These are phyloP conservation scores for Microtus oregoni DNA, from an alignment of 2,113 vertebrate species.

Conservation along the genomic window DNA sequence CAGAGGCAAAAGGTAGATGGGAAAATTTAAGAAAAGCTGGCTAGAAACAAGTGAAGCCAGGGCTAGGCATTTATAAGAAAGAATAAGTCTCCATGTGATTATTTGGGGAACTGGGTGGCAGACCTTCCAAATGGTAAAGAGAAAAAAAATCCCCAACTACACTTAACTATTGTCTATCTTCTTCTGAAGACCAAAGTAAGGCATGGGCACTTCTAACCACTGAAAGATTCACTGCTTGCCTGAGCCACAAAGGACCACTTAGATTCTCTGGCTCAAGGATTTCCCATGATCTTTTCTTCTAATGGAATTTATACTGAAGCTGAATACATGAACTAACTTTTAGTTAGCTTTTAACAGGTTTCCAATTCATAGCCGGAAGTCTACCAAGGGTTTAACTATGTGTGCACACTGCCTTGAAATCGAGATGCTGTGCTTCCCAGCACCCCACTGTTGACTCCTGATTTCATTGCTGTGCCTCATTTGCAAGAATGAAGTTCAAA, in stretches of 20 bases:
- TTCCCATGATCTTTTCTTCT: background rate
- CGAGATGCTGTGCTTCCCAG: too few relatives aligned
- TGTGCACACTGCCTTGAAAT: background rate
- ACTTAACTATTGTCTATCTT: background rate
- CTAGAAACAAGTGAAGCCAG: too few relatives aligned
- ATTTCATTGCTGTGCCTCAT: background rate
- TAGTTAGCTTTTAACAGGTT: background rate
- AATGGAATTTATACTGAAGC: background rate
- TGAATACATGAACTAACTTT: background rate
- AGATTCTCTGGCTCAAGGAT: background rate
- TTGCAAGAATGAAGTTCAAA: constrained; percentile 18
- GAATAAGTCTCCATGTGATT: too few relatives aligned
- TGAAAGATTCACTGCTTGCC: background rate
- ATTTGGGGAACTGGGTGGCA: too few relatives aligned
- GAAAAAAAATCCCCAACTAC: too few relatives aligned
- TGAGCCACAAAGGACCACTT: background rate
- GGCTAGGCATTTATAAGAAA: too few relatives aligned
- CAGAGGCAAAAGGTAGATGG: too few relatives aligned
- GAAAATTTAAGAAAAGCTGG: too few relatives aligned
- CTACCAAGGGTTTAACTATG: background rate
- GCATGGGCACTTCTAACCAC: background rate
- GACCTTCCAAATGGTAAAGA: too few relatives aligned
- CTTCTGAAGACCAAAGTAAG: background rate
- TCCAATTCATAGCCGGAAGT: background rate
- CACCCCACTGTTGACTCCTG: background rate